Evolutionary conservation across 2,888 invertebrate genomes (phyloP), one percentile per base, ranked within the genome.

Genomic region (Chrysolina americana): DNA sequence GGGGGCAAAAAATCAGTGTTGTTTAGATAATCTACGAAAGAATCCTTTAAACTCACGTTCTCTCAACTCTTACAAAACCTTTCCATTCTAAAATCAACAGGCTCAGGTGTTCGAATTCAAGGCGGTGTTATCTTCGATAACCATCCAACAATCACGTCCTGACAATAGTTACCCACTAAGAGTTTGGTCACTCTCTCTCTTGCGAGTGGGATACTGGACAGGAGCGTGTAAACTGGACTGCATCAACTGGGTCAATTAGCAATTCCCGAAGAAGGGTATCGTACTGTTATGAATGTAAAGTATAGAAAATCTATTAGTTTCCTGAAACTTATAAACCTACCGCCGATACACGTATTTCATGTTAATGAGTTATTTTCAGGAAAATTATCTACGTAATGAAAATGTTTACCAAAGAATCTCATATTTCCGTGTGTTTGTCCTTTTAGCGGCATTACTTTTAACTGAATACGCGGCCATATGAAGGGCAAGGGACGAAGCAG

Each of bases 11-110:
- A 76, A 71, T 73, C 68, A 17, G 66, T 71, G 77, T 70, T 74
- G 69, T 76, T 74, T 69, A 76, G 74, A 73, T 75, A 75, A 77
- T 77, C 75, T 69, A 68, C 59, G 69, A 70, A 73, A 44, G 76
- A 76, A 78, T 78, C 78, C 74, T 76, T 75, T 65, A 78, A 75
- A 78, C 76, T 76, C 78, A 78, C 78, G 78, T 78, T 78, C 76
- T 68, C 78, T 74, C 66, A 74, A 68, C 75, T 74, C 72, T 74
- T 68, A 74, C 72, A 73, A 71, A 77, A 73, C 72, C 70, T 72
- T 69, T 71, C 76, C 78, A 65, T 78, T 78, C 78, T 76, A 78
- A 76, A 75, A 78, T 73, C 76, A 76, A 75, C 78, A 70, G 68
- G 73, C 76, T 78, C 78, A 77, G 78, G 77, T 77, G 79, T 76